Conservation (phyloP, 2,113 vertebrate genomes). For the Junco hyemalis region DNA sequence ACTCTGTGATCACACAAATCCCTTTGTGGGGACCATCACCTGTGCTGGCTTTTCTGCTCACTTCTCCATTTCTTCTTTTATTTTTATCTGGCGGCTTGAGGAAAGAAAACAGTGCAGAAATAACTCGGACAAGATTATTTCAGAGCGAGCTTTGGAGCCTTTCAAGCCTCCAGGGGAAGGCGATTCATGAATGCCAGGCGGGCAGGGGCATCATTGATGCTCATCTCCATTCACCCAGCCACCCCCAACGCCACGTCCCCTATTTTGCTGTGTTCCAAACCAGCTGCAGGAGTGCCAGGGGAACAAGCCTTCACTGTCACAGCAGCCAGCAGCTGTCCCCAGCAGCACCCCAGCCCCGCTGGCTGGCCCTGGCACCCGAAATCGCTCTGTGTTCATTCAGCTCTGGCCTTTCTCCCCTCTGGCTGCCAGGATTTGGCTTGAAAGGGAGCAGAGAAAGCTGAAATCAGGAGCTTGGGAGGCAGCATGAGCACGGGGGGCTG, state of each 20-base stretch:
- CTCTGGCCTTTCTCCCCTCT: conserved; percentile 39
- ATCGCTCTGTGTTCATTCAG: conserved; percentile 60
- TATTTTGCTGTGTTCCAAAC: conserved; percentile 63
- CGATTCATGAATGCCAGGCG: not conserved
- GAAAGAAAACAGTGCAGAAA: not conserved
- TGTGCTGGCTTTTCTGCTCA: rapidly evolving
- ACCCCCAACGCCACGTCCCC: not conserved
- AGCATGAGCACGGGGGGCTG: not conserved
- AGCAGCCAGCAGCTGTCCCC: conserved; percentile 65
- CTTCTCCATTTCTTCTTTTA: not conserved
- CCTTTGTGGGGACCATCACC: not conserved
- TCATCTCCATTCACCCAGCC: conserved; percentile 23
- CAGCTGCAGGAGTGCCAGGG: conserved; percentile 67
- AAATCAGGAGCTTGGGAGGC: not conserved
- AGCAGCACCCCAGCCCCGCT: conserved; percentile 30
- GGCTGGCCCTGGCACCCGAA: conserved; percentile 70
- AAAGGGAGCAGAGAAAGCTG: conserved; percentile 7
- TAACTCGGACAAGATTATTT: not conserved
- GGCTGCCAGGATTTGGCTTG: conserved; percentile 65
- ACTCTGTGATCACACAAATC: rapidly evolving
- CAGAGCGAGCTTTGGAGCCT: not conserved
- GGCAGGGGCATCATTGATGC: conserved; percentile 5
- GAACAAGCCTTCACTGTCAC: conserved; percentile 66
- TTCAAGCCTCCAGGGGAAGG: not conserved
- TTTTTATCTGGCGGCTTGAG: rapidly evolving